phyloP scores from a whole-genome alignment of 2,113 vertebrate genomes.

The Heloderma charlesbogerti region DNA sequence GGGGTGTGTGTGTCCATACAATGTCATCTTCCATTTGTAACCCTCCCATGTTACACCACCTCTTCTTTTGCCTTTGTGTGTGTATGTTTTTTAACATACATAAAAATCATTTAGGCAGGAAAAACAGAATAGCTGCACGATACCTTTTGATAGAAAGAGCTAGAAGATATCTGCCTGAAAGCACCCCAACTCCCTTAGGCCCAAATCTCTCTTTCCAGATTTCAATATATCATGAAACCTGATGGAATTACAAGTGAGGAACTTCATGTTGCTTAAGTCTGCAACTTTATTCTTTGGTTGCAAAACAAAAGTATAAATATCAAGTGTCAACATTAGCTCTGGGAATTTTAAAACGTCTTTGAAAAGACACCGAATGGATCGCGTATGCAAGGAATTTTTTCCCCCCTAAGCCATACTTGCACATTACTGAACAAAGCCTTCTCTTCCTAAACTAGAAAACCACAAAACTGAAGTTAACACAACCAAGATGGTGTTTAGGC shows the following conservation, averaged over 20 bases:
- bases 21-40: not conserved
- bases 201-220: not conserved
- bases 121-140: not conserved
- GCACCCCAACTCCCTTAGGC: not conserved
- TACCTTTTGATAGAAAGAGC: not conserved
- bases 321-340: conserved; percentile 22
- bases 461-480: conserved; percentile 55
- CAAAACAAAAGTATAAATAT: not conserved
- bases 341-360: not conserved
- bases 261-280: not conserved
- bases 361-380: not conserved
- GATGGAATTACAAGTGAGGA: not conserved
- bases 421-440: conserved; percentile 48
- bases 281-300: conserved; percentile 32
- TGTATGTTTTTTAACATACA: not conserved
- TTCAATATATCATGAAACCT: not conserved
- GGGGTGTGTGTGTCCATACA: not conserved
- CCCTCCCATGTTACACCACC: not conserved
- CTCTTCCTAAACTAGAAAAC: conserved; percentile 61
- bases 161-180: not conserved
- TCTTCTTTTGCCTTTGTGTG: not conserved
- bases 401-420: conserved; percentile 40
- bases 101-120: not conserved
- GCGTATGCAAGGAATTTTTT: conserved; percentile 30
- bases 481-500: conserved; percentile 57